Base-by-base conservation (phyloP, 1,140 invertebrate species). In the Luehdorfia chinensis region DNA sequence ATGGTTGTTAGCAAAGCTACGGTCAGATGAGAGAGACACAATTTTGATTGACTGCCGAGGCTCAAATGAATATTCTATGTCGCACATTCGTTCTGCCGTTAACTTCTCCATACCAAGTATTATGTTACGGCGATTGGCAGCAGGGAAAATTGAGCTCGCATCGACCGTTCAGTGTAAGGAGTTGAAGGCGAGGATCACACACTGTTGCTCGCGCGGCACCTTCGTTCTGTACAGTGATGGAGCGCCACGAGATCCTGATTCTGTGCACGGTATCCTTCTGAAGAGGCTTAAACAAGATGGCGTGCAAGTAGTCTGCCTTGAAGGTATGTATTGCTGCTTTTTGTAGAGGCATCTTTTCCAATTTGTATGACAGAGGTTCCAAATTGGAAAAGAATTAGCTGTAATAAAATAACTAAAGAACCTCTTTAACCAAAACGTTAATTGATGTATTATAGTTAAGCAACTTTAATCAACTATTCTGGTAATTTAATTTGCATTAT, bases 51-150 rank as follows among this genome's bases (percentile, higher is more conserved):
- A 97, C 75, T 97, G 95, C 73, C 90, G 96, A 4, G 90, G 92
- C 36, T 92, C 93, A 15, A 91, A 93, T 59, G 95, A 96, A 50
- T 97, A 92, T 79, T 90, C 90, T 5, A 90, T 93, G 59, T 92
- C 91, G 34, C 95, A 96, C 63, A 93, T 98, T 46, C 89, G 94
- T 37, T 93, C 93, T 34, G 94, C 96, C 16, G 94, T 97, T 12
- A 95, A 96, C 77, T 92, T 97, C 58, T 93, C 93, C 27, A 93
- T 97, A 68, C 96, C 96, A 2, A 94, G 93, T 66, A 94, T 98
- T 27, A 96, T 98, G 93, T 78, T 97, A 55, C 87, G 95, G 18
- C 90, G 96, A 23, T 79, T 97, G 49, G 94, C 94, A 6, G 93
- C 93, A 31, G 95, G 95, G 6, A 97, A 96, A 86, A 94, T 97